These are phyloP conservation scores for Gavia stellata DNA, from an alignment of 2,113 vertebrate species.

Conservation along the genomic window DNA sequence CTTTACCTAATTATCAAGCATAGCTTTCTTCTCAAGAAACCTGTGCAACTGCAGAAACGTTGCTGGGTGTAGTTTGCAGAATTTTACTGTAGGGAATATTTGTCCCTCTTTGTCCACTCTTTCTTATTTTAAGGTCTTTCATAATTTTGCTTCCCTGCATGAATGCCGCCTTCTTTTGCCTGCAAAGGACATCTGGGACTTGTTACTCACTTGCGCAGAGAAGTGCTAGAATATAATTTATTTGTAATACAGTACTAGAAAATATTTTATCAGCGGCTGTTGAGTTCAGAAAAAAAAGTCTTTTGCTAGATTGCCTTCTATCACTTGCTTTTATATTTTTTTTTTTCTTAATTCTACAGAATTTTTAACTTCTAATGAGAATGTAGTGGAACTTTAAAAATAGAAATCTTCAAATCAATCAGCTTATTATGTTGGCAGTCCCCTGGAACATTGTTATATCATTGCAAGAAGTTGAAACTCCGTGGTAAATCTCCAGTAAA, in stretches of 20 bases:
- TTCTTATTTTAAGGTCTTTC: background rate
- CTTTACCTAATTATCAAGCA: background rate
- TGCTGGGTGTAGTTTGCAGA: background rate
- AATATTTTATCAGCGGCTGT: background rate
- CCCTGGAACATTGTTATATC: background rate
- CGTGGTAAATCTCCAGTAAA: conserved; percentile 3
- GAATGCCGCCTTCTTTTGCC: background rate
- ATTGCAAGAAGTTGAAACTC: background rate
- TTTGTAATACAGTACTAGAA: background rate
- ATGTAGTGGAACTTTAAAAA: background rate
- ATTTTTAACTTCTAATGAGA: background rate
- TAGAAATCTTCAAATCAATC: background rate
- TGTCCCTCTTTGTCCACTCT: background rate
- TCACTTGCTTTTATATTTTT: background rate
- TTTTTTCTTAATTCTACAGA: background rate
- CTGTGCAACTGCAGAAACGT: background rate
- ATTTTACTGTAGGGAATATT: background rate
- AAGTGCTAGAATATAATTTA: background rate
- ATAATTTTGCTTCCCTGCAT: background rate
- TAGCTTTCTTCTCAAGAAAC: background rate
- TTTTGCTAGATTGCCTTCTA: background rate
- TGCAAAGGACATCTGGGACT: background rate
- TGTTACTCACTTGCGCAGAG: background rate
- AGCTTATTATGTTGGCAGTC: background rate
- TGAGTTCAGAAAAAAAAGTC: background rate